Evolutionary conservation across 2,888 invertebrate species (phyloP).

Genomic region (Amphipoea oculea): DNA sequence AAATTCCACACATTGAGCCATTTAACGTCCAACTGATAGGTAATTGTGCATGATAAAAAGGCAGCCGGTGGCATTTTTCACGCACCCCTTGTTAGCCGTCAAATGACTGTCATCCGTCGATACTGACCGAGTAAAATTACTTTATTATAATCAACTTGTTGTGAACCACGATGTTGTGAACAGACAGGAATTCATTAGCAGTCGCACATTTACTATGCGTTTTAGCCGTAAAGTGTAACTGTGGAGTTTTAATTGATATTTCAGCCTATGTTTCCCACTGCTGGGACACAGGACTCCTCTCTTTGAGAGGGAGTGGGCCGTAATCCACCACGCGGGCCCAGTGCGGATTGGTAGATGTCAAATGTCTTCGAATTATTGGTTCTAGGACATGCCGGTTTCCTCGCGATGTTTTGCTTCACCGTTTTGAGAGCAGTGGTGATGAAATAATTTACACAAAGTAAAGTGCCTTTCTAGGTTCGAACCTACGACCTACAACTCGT

Average conservation of each 20-base stretch:
- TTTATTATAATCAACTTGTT: conserved; percentile 85
- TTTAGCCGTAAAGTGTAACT: conserved; percentile 19
- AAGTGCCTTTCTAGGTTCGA: no score
- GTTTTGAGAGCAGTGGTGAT: no score
- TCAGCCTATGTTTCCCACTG: neutral
- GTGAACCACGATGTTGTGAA: conserved; percentile 73
- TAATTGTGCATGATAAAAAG: conserved; percentile 74
- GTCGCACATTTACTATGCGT: conserved; percentile 27
- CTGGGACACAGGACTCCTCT: no score
- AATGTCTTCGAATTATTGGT: no score
- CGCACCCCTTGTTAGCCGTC: conserved; percentile 69
- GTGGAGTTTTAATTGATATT: conserved; percentile 12
- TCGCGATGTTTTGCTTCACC: no score
- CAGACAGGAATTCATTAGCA: conserved; percentile 68
- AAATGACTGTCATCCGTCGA: conserved; percentile 74
- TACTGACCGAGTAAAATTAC: conserved; percentile 72
- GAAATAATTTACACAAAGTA: no score
- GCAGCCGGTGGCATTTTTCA: conserved; percentile 62
- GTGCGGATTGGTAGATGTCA: no score
- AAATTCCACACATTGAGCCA: conserved; percentile 62
- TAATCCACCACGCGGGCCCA: no score
- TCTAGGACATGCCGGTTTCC: no score
- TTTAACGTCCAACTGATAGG: conserved; percentile 68
- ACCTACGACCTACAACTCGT: no score
- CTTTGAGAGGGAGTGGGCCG: no score